Evolutionary conservation across 2,113 vertebrate genomes (phyloP), one percentile per base, ranked within the genome.

Genomic region (Hydropotes inermis): DNA sequence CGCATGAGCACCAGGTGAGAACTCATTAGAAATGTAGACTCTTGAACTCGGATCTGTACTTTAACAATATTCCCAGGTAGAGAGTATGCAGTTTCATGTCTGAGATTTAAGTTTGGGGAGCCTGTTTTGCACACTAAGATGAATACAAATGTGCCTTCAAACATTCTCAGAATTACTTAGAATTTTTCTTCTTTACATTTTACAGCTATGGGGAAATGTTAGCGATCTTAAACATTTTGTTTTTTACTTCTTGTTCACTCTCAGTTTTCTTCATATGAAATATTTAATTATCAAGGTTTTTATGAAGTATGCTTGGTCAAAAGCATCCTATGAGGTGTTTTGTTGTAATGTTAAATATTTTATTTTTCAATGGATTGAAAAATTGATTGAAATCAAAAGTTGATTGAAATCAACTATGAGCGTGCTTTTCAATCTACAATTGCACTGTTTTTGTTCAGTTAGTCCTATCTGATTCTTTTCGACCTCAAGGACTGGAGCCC

Each of bases 181-280:
- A 81, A 50, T 30, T 76, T 91, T 50, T 50, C 83, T 89, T 57
- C 9, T 89, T 61, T 87, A 54, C 39, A 79, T 74, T 95, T 97
- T 30, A 91, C 47, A 94, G 70, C 54, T 50, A 81, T 91, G 27
- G 54, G 36, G 57, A 95, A 88, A 8, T 45, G 7, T 91, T 89
- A 64, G 58, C 8, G 61, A 87, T 60, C 33, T 84, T 81, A 88
- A 4, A 25, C 36, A 47, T 39, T 43, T 79, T 43, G 4, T 27
- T 91, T 87, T 61, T 96, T 9, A 50, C 23, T 83, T 28, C 36
- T 57, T 67, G 28, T 58, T 95, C 47, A 52, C 28, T 74, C 50
- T 95, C 60, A 64, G 2, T 43, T 96, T 96, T 81, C 12, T 89
- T 58, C 39, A 36, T 79, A 47, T 57, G 55, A 55, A 84, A 87